Conservation (phyloP, 23 tunicate species). For the Halocynthia roretzi region DNA sequence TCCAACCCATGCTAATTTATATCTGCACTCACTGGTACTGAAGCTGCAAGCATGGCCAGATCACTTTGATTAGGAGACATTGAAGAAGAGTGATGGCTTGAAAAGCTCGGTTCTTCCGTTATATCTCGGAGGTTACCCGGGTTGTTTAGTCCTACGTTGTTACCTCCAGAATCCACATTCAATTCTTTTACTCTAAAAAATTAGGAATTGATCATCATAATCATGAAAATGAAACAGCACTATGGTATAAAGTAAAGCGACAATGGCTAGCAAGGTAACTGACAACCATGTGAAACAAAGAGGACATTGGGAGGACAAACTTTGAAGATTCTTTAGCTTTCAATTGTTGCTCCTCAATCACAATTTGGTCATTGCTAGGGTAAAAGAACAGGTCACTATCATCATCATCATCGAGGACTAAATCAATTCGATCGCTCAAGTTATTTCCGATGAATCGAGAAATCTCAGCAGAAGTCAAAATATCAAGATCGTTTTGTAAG, state of each 20-base stretch:
- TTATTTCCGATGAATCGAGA: constrained; percentile 5
- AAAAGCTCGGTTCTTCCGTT: not conserved
- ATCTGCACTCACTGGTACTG: constrained; percentile 6
- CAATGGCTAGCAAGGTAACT: not conserved
- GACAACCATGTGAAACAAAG: not conserved
- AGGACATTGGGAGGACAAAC: too few relatives aligned
- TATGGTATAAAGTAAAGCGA: too few relatives aligned
- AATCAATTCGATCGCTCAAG: not conserved
- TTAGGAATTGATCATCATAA: not conserved
- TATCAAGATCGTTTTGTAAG: constrained; percentile 50
- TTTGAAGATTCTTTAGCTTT: not conserved
- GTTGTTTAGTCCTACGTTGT: not conserved
- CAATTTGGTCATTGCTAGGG: too few relatives aligned
- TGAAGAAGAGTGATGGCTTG: constrained; percentile 1
- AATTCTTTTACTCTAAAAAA: constrained; percentile 26
- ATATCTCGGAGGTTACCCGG: constrained; percentile 2
- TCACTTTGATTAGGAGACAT: constrained; percentile 29
- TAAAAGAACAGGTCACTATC: not conserved
- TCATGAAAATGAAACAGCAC: too few relatives aligned
- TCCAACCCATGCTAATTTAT: too few relatives aligned
- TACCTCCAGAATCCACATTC: not conserved
- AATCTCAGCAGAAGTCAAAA: constrained; percentile 25
- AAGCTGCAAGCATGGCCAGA: constrained; percentile 22
- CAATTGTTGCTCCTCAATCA: not conserved
- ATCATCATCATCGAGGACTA: not conserved